Evolutionary conservation across 2,888 invertebrate genomes (phyloP), one percentile per base, ranked within the genome.

Genomic region (Saturnia japonica): DNA sequence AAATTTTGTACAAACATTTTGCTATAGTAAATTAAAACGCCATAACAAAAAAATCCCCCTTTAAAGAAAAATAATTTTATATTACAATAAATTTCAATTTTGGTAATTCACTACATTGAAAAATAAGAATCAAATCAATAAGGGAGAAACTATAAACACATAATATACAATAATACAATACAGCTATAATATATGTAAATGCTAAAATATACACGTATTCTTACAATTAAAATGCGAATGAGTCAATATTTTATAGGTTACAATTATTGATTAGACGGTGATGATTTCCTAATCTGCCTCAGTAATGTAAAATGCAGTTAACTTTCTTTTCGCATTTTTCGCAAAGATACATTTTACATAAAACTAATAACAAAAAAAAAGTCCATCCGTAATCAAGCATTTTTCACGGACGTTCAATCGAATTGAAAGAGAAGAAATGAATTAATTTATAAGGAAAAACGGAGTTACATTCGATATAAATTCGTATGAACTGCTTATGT

Each of bases 81-180:
- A 70, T 74, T 72, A 76, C 76, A 75, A 42, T 73, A 72, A 67
- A 67, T 66, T 71, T 70, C 71, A 71, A 73, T 70, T 76, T 64
- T 54, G 54, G 54, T 54, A 54, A 54, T 54, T 28, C 6, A 28
- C 19, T 28, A 28, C 25, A 14, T 11, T 60, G 28, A 60, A 28
- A 28, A 28, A 14, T 28, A 12, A 60, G 14, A 60, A 60, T 54
- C 22, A 22, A 22, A 54, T 22, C 22, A 19, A 51, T 54, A 74
- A 77, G 82, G 78, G 79, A 80, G 79, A 77, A 74, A 75, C 77
- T 79, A 78, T 76, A 77, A 82, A 70, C 54, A 79, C 82, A 85
- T 84, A 86, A 88, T 88, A 88, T 88, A 89, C 87, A 88, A 82
- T n/a, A n/a, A n/a, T n/a, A 82, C 74, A 79, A n/a, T 85, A 83